Evolutionary conservation across 2,888 invertebrate genomes (phyloP).

Genomic region (Coecobrya sp.): DNA sequence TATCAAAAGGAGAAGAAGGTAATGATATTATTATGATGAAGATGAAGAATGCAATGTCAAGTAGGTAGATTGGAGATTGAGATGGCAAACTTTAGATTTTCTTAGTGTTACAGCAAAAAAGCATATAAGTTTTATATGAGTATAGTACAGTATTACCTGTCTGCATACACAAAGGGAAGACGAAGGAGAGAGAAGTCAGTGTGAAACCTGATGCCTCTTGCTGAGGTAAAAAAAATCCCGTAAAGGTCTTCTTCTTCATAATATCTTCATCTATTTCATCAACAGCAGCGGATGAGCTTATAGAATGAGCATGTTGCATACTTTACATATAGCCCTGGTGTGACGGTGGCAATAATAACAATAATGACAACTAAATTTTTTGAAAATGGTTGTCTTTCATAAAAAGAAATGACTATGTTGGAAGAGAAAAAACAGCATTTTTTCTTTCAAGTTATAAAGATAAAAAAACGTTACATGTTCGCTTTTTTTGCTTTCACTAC

Average conservation of each 20-base stretch:
- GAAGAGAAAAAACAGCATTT: constrained; percentile 11
- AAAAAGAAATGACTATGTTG: constrained; percentile 51
- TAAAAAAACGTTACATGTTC: constrained; percentile 7
- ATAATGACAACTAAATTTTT: constrained; percentile 62
- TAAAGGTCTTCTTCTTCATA: constrained; percentile 45
- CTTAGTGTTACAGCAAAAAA: neutral
- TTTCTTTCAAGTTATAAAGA: neutral
- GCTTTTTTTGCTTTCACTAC: constrained; percentile 33
- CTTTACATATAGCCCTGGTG: constrained; percentile 33
- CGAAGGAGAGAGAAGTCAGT: constrained; percentile 67
- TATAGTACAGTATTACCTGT: too few species aligned
- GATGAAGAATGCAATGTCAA: constrained; percentile 74
- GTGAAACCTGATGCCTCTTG: constrained; percentile 79
- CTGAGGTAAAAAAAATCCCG: constrained; percentile 71
- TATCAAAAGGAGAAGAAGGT: neutral
- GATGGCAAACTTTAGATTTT: constrained; percentile 50
- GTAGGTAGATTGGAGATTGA: constrained; percentile 32
- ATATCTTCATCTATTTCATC: constrained; percentile 55
- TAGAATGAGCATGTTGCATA: constrained; percentile 18
- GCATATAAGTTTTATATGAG: neutral
- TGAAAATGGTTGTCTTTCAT: constrained; percentile 55
- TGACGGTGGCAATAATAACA: constrained; percentile 43
- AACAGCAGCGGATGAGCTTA: neutral
- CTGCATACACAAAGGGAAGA: neutral
- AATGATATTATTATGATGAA: constrained; percentile 11